Percentiles rank a stretch among this genome's conserved stretches.
Evolutionary conservation across 2,888 invertebrate genomes (phyloP).

Genomic region (Acanthococcus lagerstroemiae): DNA sequence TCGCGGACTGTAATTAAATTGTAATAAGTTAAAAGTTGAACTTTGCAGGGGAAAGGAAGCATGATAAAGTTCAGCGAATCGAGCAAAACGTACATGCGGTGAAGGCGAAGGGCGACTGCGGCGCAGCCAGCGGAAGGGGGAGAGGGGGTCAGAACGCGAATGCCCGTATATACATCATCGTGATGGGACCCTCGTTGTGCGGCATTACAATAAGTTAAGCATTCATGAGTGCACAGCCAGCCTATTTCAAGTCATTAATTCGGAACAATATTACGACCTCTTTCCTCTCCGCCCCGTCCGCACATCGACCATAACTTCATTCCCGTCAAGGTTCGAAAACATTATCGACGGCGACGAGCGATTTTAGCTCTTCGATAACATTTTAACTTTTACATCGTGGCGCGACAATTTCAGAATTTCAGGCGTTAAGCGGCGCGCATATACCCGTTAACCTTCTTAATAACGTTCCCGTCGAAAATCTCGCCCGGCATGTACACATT

Average conservation of each 20-base stretch:
- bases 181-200: slow-evolving; percentile 25
- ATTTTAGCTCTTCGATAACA: slow-evolving; percentile 8
- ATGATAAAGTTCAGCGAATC: slow-evolving; percentile 22
- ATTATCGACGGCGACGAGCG: slow-evolving; percentile 11
- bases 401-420: too few species aligned
- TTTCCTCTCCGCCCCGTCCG: background rate
- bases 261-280: slow-evolving; percentile 28
- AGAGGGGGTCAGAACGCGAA: background rate
- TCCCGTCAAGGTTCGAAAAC: slow-evolving; percentile 12
- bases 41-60: slow-evolving; percentile 2
- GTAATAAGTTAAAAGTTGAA: slow-evolving; percentile 18
- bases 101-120: slow-evolving; percentile 1
- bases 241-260: slow-evolving; percentile 30
- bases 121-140: background rate
- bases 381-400: too few species aligned
- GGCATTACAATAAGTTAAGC: slow-evolving; percentile 25
- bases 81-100: slow-evolving; percentile 3
- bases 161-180: slow-evolving; percentile 7
- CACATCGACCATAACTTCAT: slow-evolving; percentile 2
- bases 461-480: too few species aligned
- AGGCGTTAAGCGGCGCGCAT: too few species aligned
- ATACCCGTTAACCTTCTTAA: too few species aligned
- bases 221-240: slow-evolving; percentile 24
- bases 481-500: too few species aligned
- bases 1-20: slow-evolving; percentile 19